Percentiles rank a stretch among this genome's conserved stretches.
These are phyloP conservation scores for Forpus xanthops DNA, from an alignment of 2,797 vertebrate species.

Conservation along the genomic window DNA sequence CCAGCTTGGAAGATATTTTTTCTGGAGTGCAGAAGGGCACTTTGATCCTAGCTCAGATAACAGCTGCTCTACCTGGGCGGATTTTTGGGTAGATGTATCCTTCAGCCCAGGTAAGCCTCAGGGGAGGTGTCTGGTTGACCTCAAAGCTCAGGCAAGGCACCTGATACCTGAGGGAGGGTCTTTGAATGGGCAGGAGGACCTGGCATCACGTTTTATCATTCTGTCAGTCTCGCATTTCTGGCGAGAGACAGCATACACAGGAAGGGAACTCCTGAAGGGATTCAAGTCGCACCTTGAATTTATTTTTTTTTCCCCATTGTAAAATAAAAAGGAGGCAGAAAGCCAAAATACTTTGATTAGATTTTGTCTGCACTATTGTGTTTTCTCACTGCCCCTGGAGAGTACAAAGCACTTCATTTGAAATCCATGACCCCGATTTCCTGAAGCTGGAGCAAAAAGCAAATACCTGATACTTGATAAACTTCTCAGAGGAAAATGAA, in stretches of 20 bases:
- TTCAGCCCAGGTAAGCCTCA: slow-evolving; percentile 81
- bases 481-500: slow-evolving; percentile 55
- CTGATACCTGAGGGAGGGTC: slow-evolving; percentile 88
- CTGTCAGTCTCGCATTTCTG: slow-evolving; percentile 79
- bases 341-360: slow-evolving; percentile 76
- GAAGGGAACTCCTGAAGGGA: slow-evolving; percentile 72
- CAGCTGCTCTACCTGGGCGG: slow-evolving; percentile 82
- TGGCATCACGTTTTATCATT: slow-evolving; percentile 81
- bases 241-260: slow-evolving; percentile 68
- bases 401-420: slow-evolving; percentile 60
- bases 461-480: slow-evolving; percentile 48
- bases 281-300: slow-evolving; percentile 73
- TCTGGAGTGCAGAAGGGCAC: slow-evolving; percentile 80
- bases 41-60: slow-evolving; percentile 98
- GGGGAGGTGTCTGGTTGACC: slow-evolving; percentile 91
- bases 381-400: slow-evolving; percentile 71
- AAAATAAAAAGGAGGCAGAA: slow-evolving; percentile 75
- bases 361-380: slow-evolving; percentile 70
- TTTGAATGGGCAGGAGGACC: slow-evolving; percentile 82
- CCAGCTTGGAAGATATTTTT: slow-evolving; percentile 79
- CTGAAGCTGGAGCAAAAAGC: slow-evolving; percentile 53
- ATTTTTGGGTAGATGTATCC: slow-evolving; percentile 78
- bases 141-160: slow-evolving; percentile 85
- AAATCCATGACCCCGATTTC: slow-evolving; percentile 68
- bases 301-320: slow-evolving; percentile 63